Evolutionary conservation across 2,113 vertebrate species (phyloP).

Genomic region (Dromiciops gliroides): DNA sequence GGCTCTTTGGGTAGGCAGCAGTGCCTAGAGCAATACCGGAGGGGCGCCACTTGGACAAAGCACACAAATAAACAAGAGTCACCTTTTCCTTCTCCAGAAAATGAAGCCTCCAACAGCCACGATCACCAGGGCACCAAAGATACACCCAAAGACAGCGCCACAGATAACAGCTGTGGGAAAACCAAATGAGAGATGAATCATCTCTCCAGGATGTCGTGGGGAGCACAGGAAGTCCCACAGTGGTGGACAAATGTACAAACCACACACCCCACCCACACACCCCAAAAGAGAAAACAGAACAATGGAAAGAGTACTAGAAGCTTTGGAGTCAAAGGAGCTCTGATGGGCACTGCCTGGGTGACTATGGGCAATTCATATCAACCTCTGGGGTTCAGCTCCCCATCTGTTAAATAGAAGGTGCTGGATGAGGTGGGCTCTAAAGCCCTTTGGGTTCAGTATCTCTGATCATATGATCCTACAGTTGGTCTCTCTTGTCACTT

Average conservation of each 20-base stretch:
- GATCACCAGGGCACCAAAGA: conserved; percentile 84
- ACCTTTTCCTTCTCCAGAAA: conserved; percentile 90
- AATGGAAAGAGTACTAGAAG: not conserved
- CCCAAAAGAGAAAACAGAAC: not conserved
- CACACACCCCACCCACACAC: not conserved
- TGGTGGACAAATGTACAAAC: not conserved
- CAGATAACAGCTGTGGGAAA: conserved; percentile 79
- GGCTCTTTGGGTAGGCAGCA: not conserved
- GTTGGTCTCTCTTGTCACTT: not conserved
- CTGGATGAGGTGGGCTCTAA: not conserved
- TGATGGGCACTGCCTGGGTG: not conserved
- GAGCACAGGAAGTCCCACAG: not conserved
- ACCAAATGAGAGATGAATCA: conserved; percentile 41
- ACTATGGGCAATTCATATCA: not conserved
- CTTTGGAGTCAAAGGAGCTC: not conserved
- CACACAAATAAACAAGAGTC: conserved; percentile 16
- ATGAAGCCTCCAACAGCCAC: conserved; percentile 83
- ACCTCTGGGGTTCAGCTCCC: not conserved
- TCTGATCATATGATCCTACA: not conserved
- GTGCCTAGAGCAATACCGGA: not conserved
- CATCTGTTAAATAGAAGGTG: not conserved
- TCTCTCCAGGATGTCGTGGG: not conserved
- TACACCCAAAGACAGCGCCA: conserved; percentile 84
- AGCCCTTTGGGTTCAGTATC: not conserved
- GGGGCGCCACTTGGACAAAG: not conserved